Conservation (phyloP, 1,140 invertebrate genomes). For the Achatina immaculata region DNA sequence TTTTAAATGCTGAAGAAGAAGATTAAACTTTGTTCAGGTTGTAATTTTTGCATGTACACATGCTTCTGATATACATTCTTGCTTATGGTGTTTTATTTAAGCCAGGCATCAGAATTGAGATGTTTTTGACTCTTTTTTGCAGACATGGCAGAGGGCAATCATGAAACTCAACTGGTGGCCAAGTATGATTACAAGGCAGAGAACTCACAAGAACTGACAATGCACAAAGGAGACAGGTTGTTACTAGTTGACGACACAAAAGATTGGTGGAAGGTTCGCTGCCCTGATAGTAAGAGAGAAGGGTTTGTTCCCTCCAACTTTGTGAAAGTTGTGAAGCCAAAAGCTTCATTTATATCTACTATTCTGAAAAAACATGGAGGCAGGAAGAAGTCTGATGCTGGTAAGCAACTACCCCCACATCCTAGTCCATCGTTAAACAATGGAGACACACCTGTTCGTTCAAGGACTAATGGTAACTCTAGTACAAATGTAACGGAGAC, state of each 20-base stretch:
- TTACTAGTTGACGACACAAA: slow-evolving; percentile 96
- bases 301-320: slow-evolving; percentile 99
- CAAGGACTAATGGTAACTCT: slow-evolving; percentile 33
- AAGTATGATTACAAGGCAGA: slow-evolving; percentile 99
- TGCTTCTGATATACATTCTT: no score
- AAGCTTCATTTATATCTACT: slow-evolving; percentile 57
- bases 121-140: no score
- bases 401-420: slow-evolving; percentile 37
- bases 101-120: no score
- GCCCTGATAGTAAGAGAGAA: slow-evolving; percentile 59
- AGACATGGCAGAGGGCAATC: slow-evolving; percentile 56
- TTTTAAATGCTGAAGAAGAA: no score
- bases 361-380: slow-evolving; percentile 54
- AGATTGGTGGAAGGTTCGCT: slow-evolving; percentile 84
- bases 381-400: slow-evolving; percentile 52
- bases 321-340: slow-evolving; percentile 79
- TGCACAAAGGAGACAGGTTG: slow-evolving; percentile 97
- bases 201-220: slow-evolving; percentile 95
- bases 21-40: no score
- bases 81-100: no score
- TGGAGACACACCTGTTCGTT: slow-evolving; percentile 24
- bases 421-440: slow-evolving; percentile 36
- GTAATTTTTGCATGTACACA: no score
- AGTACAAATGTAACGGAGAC: slow-evolving; percentile 24
- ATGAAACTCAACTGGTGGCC: slow-evolving; percentile 81